These are phyloP conservation scores for Chouioia cunea DNA, from an alignment of 2,888 invertebrate species.

Conservation along the genomic window DNA sequence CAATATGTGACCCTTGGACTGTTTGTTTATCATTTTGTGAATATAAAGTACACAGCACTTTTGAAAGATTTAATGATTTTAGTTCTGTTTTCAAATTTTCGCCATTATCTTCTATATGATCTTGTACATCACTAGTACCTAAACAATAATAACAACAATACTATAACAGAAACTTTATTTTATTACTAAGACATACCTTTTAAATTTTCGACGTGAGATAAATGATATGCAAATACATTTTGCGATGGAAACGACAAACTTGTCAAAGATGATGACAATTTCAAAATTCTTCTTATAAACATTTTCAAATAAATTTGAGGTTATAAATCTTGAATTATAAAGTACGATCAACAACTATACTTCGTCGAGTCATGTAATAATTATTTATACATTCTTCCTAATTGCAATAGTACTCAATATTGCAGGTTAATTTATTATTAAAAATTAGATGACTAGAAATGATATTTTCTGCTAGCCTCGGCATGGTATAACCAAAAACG, in stretches of 20 bases:
- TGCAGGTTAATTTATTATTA: too few species aligned
- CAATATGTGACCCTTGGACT: conserved; percentile 12
- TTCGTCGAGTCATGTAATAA: not conserved
- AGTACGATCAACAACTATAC: too few species aligned
- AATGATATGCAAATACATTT: conserved; percentile 6
- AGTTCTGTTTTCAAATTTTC: not conserved
- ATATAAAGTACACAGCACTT: conserved; percentile 8
- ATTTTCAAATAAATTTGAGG: not conserved
- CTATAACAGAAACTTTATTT: not conserved
- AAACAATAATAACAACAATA: not conserved
- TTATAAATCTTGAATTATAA: conserved; percentile 1
- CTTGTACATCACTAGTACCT: not conserved
- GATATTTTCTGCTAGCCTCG: too few species aligned
- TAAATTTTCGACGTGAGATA: not conserved
- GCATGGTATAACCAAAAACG: too few species aligned
- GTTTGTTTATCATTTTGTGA: conserved; percentile 22
- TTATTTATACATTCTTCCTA: not conserved
- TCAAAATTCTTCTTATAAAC: conserved; percentile 5
- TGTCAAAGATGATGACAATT: not conserved
- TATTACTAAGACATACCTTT: not conserved
- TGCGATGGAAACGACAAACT: not conserved
- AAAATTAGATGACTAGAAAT: too few species aligned
- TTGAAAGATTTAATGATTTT: not conserved
- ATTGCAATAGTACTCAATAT: too few species aligned
- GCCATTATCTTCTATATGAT: not conserved